These are phyloP conservation scores for Thymelicus sylvestris DNA, from an alignment of 2,888 invertebrate species.

Conservation along the genomic window DNA sequence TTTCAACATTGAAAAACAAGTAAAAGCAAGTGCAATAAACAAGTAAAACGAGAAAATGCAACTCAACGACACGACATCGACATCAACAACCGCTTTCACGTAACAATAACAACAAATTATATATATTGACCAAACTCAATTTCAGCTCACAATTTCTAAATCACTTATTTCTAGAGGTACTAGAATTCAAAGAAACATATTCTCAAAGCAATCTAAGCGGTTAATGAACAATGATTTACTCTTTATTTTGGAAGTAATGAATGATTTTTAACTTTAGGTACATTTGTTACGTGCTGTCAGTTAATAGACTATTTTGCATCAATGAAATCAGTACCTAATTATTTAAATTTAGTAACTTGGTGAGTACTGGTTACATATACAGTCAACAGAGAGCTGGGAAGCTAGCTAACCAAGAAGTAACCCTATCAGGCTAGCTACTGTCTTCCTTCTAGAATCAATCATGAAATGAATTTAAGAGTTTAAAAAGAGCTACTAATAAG, in stretches of 20 bases:
- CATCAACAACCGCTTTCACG: conserved; percentile 13
- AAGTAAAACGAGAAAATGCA: conserved; percentile 14
- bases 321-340: too few relatives aligned
- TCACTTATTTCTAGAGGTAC: conserved; percentile 10
- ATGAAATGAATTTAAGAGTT: too few relatives aligned
- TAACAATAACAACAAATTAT: conserved; percentile 15
- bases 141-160: conserved; percentile 24
- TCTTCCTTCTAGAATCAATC: too few relatives aligned
- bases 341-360: too few relatives aligned
- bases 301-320: too few relatives aligned
- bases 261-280: too few relatives aligned
- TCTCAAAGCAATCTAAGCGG: background rate
- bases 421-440: too few relatives aligned
- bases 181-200: background rate
- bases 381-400: too few relatives aligned
- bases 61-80: background rate
- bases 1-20: conserved; percentile 3
- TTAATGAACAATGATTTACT: background rate
- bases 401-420: too few relatives aligned
- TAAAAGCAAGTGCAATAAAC: conserved; percentile 6
- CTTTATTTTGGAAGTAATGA: background rate
- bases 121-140: conserved; percentile 21
- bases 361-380: too few relatives aligned
- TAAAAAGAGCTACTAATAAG: too few relatives aligned
- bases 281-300: too few relatives aligned